A percentile compares a stretch with the other conserved stretches of the same genome.
phyloP scores from a whole-genome alignment of 2,797 vertebrate genomes.

The Melanotaenia boesemani region DNA sequence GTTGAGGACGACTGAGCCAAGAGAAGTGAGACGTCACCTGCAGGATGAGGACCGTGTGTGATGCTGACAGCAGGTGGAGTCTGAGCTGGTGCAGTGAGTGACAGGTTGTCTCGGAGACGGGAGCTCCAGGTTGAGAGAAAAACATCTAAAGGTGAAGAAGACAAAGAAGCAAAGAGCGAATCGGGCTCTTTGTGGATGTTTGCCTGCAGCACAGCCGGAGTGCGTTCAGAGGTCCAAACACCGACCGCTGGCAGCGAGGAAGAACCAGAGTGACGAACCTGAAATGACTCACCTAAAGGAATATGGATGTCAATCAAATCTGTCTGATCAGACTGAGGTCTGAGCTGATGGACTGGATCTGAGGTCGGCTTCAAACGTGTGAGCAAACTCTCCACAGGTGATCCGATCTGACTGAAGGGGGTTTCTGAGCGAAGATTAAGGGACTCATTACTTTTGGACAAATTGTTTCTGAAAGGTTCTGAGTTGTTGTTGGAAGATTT shows the following conservation, averaged over 20 bases:
- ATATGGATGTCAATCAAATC: neutral
- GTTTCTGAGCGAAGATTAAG: constrained; percentile 2
- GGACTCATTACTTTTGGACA: constrained; percentile 11
- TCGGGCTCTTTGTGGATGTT: constrained; percentile 10
- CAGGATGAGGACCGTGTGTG: too few relatives aligned
- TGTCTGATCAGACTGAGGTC: constrained; percentile 12
- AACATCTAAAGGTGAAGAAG: constrained; percentile 20
- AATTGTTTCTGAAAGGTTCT: neutral
- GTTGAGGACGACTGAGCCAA: constrained; percentile 18
- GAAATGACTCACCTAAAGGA: neutral
- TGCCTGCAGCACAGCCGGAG: constrained; percentile 38
- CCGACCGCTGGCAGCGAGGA: neutral
- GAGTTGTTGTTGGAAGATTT: constrained; percentile 13
- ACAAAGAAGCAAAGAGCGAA: constrained; percentile 18
- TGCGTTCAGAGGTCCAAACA: constrained; percentile 30
- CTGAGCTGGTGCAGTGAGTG: neutral
- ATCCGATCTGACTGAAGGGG: constrained; percentile 11
- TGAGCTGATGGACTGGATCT: constrained; percentile 1
- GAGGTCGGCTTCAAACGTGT: constrained; percentile 33
- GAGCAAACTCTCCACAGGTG: neutral
- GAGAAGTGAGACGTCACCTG: neutral
- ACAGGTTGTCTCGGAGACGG: constrained; percentile 15
- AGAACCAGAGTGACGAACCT: neutral
- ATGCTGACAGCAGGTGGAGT: neutral
- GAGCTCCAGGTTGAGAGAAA: constrained; percentile 1